A percentile compares a stretch with the other conserved stretches of the same genome.
These are phyloP conservation scores for Orthosia gothica DNA, from an alignment of 2,888 invertebrate genomes.

Conservation along the genomic window DNA sequence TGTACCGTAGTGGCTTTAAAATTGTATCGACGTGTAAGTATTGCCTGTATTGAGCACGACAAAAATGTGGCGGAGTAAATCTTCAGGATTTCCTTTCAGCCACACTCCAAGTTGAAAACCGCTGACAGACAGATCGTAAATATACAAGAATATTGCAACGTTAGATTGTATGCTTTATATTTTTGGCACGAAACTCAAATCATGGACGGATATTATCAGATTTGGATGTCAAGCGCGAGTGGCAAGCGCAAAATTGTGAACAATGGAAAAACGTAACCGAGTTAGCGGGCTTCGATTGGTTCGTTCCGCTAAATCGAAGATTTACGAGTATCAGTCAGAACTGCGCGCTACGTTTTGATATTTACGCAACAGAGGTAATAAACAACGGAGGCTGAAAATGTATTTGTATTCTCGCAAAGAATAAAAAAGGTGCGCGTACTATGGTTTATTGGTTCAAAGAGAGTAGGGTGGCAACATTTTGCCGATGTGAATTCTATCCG, in stretches of 20 bases:
- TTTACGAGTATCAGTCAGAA: slow-evolving; percentile 65
- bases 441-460: slow-evolving; percentile 52
- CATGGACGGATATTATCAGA: slow-evolving; percentile 65
- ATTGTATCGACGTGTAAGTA: slow-evolving; percentile 37
- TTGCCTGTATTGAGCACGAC: slow-evolving; percentile 23
- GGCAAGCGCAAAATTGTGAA: slow-evolving; percentile 65
- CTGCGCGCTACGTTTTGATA: slow-evolving; percentile 61
- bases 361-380: slow-evolving; percentile 64
- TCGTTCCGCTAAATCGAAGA: slow-evolving; percentile 64
- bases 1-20: slow-evolving; percentile 34
- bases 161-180: slow-evolving; percentile 48
- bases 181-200: slow-evolving; percentile 63
- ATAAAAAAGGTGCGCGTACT: slow-evolving; percentile 48
- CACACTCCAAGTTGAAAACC: slow-evolving; percentile 39
- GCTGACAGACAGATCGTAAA: slow-evolving; percentile 30
- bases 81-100: slow-evolving; percentile 46
- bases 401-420: slow-evolving; percentile 56
- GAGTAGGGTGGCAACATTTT: slow-evolving; percentile 34
- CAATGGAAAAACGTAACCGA: slow-evolving; percentile 67
- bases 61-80: slow-evolving; percentile 54
- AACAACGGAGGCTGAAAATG: slow-evolving; percentile 62
- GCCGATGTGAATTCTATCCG: slow-evolving; percentile 24
- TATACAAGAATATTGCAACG: slow-evolving; percentile 49
- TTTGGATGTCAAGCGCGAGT: slow-evolving; percentile 60
- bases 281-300: slow-evolving; percentile 62